Evolutionary conservation across 2,888 invertebrate genomes (phyloP).

Genomic region (Tanytarsus gracilentus): DNA sequence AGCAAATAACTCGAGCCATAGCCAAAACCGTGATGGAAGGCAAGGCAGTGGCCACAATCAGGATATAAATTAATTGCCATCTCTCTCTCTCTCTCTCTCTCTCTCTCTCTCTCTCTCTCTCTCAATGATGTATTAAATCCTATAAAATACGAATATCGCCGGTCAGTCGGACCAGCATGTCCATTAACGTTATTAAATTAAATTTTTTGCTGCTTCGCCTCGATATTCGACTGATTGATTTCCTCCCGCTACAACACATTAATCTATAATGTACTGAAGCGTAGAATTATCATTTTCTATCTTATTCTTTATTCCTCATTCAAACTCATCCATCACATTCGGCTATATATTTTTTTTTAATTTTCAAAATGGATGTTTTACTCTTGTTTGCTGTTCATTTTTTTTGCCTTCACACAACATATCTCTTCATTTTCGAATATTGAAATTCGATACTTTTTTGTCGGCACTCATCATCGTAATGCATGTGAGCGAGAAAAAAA

Average conservation of each 20-base stretch:
- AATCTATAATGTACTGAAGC: background rate
- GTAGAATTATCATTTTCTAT: slow-evolving; percentile 2
- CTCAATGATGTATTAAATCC: background rate
- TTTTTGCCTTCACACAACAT: background rate
- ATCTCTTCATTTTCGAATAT: background rate
- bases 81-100: background rate
- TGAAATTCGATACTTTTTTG: slow-evolving; percentile 25
- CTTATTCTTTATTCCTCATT: background rate
- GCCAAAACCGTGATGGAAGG: background rate
- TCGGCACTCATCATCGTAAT: background rate
- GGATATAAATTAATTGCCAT: slow-evolving; percentile 24
- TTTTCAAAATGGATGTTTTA: slow-evolving; percentile 26
- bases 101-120: background rate
- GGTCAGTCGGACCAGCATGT: background rate
- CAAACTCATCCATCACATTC: slow-evolving; percentile 22
- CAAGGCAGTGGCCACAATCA: slow-evolving; percentile 14
- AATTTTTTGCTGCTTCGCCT: background rate
- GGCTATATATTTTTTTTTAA: slow-evolving; percentile 17
- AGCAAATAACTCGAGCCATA: slow-evolving; percentile 2
- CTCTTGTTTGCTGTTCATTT: slow-evolving; percentile 24
- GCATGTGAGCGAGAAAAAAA: background rate
- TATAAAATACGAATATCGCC: background rate
- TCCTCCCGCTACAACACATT: background rate
- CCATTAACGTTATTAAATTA: slow-evolving; percentile 27
- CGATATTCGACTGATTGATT: slow-evolving; percentile 11